Evolutionary conservation across 1,140 invertebrate genomes (phyloP).

Genomic region (Calephelis virginiensis): DNA sequence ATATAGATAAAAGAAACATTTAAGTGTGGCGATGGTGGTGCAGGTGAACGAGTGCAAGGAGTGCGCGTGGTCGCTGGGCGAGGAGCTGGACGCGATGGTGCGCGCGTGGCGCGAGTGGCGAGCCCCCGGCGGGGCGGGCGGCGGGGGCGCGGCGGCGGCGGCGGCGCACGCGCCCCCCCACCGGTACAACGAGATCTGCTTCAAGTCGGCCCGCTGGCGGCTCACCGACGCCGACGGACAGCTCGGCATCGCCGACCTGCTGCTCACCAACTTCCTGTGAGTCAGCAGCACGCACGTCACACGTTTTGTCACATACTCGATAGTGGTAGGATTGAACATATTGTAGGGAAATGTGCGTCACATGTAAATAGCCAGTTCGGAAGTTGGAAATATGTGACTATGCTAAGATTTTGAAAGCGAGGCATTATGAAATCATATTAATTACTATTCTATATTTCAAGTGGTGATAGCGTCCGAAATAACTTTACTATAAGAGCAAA

Average conservation of each 20-base stretch:
- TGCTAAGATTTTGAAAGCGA: too few relatives aligned
- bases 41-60: conserved; percentile 95
- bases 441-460: too few relatives aligned
- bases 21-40: neutral
- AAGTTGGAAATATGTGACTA: too few relatives aligned
- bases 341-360: too few relatives aligned
- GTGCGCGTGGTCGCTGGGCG: conserved; percentile 89
- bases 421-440: too few relatives aligned
- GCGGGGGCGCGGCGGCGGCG: conserved; percentile 72
- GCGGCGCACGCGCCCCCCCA: conserved; percentile 86
- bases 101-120: conserved; percentile 64
- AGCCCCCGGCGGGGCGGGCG: conserved; percentile 55
- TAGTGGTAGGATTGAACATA: too few relatives aligned
- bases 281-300: conserved; percentile 31
- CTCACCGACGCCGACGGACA: conserved; percentile 98
- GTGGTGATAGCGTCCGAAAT: too few relatives aligned
- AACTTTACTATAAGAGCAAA: too few relatives aligned
- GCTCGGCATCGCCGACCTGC: conserved; percentile 96
- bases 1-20: too few relatives aligned
- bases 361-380: too few relatives aligned
- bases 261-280: conserved; percentile 96
- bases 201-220: conserved; percentile 99
- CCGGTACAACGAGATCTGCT: conserved; percentile 97
- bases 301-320: neutral
- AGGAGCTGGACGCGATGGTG: conserved; percentile 95